Evolutionary conservation across 2,113 vertebrate genomes (phyloP), one percentile per base, ranked within the genome.

Genomic region (Anguilla japonica): DNA sequence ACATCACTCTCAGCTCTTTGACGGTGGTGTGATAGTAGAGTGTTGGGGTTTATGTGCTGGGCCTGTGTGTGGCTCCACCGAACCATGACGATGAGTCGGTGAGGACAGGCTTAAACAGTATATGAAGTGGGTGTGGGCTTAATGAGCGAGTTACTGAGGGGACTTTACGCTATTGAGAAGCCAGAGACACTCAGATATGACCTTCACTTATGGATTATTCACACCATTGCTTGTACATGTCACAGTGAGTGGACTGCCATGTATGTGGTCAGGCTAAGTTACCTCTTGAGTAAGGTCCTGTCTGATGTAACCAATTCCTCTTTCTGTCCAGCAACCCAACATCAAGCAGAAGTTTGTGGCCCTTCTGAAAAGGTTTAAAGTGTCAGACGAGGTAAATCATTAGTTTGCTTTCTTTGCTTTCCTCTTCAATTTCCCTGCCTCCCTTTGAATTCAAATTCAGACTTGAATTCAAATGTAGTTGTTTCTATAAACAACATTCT

Each of bases 321-420:
- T n/a, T 50, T 41, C 20, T 34, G 1, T 63, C 4, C 41, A 86
- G 85, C 85, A 86, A 82, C 85, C 85, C 39, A 86, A 86, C 40
- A 86, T 86, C 15, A 86, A 86, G 85, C 85, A 86, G 56, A 86
- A 86, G 79, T 86, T 86, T 82, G 85, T 86, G 39, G 89, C 91
- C 43, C 43, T 92, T 50, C 87, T 92, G 87, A 92, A 92, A 87
- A 89, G 91, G 86, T 92, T 87, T 46, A 82, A 85, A 67, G 85
- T 86, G 43, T 81, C 85, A 1, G 85, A 86, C n/a, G 85, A 86
- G 85, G 85, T 86, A 82, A 34, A 0, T 14, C 5, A 67, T 67
- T 8, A 7, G 1, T 9, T 75, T 34, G 26, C 80, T 22, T 22
- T n/a, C 75, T 67, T 78, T 41, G 22, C 26, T 13, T 81, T 5